Base-by-base conservation (phyloP, 2,888 invertebrate species). In the Heliconius ethilla region DNA sequence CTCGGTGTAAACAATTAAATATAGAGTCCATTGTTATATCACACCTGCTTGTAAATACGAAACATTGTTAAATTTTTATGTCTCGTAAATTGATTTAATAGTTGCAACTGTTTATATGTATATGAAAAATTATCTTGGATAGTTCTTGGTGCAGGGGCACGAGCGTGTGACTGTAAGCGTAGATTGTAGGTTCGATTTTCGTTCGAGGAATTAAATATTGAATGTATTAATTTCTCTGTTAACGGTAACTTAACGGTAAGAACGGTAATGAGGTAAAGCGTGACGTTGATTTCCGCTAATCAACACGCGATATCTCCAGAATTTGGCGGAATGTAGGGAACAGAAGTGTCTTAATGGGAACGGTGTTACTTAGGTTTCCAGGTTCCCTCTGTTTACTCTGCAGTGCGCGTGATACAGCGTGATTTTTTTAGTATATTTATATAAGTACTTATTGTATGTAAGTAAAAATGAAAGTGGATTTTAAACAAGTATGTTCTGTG, bases 1-100 rank as follows among this genome's bases (percentile, higher is more conserved):
- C 70, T 76, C 27, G 18, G 10, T 27, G 11, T 63, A 72, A 33
- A 72, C 33, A 72, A 59, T n/a, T 40, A 40, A 37, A 62, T 29
- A n/a, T 27, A 45, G 10, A 74, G 33, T 74, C 40, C 45, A 63
- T 74, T 74, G 74, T 74, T 45, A 74, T 6, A 45, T 74, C 45
- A 65, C 74, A 74, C 27, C 74, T 63, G 74, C 25, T 65, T 45
- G 25, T 15, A 62, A 59, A 40, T 63, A 63, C 37, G 25, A 73
- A 51, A 22, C n/a, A 62, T 13, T 27, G 45, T 74, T 11, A 40
- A 74, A 33, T 27, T 74, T 74, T 74, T 45, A 40, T 74, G 29
- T 40, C 22, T 27, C 74, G 11, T 63, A 63, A 74, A 65, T 65
- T 45, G 27, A 74, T 18, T 65, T 63, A 22, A 74, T 22, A n/a